phyloP scores from a whole-genome alignment of 2,113 vertebrate species.

The Promerops cafer region DNA sequence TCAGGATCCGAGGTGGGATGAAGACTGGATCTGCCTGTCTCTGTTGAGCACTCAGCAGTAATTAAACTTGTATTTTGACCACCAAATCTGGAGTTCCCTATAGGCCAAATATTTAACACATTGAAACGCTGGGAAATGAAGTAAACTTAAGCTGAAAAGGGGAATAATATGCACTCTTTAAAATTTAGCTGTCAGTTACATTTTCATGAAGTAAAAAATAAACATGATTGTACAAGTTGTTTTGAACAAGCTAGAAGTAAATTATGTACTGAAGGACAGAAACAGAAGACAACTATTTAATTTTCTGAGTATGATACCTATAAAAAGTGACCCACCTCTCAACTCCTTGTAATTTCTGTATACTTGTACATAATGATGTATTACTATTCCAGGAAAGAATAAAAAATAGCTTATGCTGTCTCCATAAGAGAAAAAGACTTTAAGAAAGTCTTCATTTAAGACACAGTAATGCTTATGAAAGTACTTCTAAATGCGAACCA shows the following conservation, averaged over 20 bases:
- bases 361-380: not conserved
- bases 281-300: not conserved
- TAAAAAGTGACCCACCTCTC: not conserved
- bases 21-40: not conserved
- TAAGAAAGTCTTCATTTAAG: not conserved
- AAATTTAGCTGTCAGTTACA: not conserved
- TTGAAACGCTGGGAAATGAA: not conserved
- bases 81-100: not conserved
- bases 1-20: not conserved
- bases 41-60: not conserved
- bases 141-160: not conserved
- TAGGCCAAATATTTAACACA: not conserved
- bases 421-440: not conserved
- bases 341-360: not conserved
- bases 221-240: not conserved
- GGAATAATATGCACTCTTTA: not conserved
- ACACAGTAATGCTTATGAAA: not conserved
- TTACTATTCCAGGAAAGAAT: not conserved
- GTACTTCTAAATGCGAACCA: constrained; percentile 2
- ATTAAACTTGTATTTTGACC: not conserved
- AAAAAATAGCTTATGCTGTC: not conserved
- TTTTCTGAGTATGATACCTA: not conserved
- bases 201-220: not conserved
- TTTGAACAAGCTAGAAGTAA: not conserved
- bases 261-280: not conserved